phyloP scores from a whole-genome alignment of 2,113 vertebrate species.

The Heloderma charlesbogerti region DNA sequence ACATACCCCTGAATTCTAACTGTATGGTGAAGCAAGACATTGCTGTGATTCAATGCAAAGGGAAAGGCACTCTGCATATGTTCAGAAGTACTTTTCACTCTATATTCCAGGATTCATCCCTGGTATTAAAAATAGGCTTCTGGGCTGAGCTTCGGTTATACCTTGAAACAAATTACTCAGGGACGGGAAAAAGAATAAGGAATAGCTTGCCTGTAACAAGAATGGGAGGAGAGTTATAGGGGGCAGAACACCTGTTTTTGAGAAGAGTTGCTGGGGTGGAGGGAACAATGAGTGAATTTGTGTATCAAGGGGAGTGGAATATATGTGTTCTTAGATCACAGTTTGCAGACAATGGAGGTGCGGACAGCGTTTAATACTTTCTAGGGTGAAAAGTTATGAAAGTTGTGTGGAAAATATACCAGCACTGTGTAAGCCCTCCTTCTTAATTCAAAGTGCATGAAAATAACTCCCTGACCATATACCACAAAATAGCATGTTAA shows the following conservation, averaged over 20 bases:
- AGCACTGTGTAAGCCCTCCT: not conserved
- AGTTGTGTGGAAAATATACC: not conserved
- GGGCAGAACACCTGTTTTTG: not conserved
- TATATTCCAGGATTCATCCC: not conserved
- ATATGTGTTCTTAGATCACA: not conserved
- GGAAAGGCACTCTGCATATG: not conserved
- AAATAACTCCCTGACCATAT: not conserved
- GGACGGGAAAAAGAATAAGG: not conserved
- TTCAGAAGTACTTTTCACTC: not conserved
- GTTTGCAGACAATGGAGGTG: too few relatives aligned
- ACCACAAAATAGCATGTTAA: not conserved
- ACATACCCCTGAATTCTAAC: not conserved
- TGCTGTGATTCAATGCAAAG: not conserved
- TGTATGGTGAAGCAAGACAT: not conserved
- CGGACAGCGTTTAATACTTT: not conserved
- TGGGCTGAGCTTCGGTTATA: not conserved
- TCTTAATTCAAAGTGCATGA: not conserved
- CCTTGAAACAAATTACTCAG: not conserved
- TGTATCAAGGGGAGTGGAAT: not conserved
- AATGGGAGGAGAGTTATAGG: not conserved
- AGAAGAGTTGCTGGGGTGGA: not conserved
- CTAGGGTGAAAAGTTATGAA: not conserved
- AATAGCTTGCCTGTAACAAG: not conserved
- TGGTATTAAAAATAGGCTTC: too few relatives aligned
- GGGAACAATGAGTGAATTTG: not conserved